Percentiles rank a stretch among this genome's conserved stretches.
Evolutionary conservation across 1,140 invertebrate genomes (phyloP).

Genomic region (Ridgeia piscesae): DNA sequence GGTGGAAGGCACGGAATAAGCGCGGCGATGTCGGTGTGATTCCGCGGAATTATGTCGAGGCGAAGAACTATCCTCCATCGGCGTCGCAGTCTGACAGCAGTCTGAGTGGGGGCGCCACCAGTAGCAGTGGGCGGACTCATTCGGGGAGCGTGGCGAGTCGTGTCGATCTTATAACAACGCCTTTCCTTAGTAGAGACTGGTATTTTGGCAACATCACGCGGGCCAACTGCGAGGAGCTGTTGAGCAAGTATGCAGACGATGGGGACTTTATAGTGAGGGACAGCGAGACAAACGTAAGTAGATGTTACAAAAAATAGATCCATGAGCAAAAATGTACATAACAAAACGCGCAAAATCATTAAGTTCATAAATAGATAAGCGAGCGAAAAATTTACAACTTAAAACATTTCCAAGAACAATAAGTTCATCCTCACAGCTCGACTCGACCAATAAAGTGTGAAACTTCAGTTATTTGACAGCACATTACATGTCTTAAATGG

Average conservation of each 20-base stretch:
- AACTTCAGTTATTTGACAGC: too few species aligned
- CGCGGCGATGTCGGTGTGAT: slow-evolving; percentile 88
- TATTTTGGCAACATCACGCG: slow-evolving; percentile 95
- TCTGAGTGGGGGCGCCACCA: slow-evolving; percentile 31
- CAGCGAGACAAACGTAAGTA: slow-evolving; percentile 95
- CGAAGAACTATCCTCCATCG: slow-evolving; percentile 42
- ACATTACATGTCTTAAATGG: too few species aligned
- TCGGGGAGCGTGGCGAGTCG: slow-evolving; percentile 31
- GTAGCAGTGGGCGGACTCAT: slow-evolving; percentile 26
- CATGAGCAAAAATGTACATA: too few species aligned
- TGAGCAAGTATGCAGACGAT: slow-evolving; percentile 91
- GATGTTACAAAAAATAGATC: too few species aligned
- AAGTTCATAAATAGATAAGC: too few species aligned
- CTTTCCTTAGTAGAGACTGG: slow-evolving; percentile 67
- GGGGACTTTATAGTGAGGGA: slow-evolving; percentile 98
- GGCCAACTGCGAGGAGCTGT: slow-evolving; percentile 89
- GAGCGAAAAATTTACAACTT: too few species aligned
- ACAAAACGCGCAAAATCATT: too few species aligned
- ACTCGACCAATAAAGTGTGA: too few species aligned
- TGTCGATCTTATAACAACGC: slow-evolving; percentile 44
- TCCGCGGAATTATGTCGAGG: slow-evolving; percentile 91
- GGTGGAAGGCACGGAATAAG: slow-evolving; percentile 92
- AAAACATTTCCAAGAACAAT: too few species aligned
- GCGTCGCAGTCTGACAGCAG: slow-evolving; percentile 55
- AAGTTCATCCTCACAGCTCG: too few species aligned